A percentile compares a stretch with the other conserved stretches of the same genome.
phyloP scores from a whole-genome alignment of 2,888 invertebrate genomes.

The Macrophya annulata region DNA sequence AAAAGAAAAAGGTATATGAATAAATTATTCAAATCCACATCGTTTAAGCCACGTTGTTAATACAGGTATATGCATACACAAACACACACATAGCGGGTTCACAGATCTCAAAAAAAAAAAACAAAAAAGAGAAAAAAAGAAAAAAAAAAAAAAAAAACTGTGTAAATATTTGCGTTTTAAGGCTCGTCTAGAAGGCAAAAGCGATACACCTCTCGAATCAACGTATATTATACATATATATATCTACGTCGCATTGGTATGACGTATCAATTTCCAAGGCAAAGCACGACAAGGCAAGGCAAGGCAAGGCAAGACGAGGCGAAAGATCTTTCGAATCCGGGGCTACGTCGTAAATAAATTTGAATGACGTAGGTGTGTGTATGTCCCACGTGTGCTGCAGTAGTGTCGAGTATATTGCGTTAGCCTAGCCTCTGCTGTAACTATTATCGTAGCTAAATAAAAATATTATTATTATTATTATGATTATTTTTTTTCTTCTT shows the following conservation, averaged over 20 bases:
- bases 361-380: background rate
- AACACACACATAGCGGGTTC: background rate
- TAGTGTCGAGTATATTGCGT: no score
- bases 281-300: background rate
- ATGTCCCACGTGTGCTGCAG: background rate
- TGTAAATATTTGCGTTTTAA: background rate
- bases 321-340: no score
- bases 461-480: no score
- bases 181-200: background rate
- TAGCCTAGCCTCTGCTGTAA: no score
- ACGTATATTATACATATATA: background rate
- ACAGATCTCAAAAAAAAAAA: background rate
- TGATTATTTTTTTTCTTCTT: no score
- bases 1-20: background rate
- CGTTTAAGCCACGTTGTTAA: background rate
- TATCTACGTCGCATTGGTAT: background rate
- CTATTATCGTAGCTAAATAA: background rate
- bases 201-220: background rate
- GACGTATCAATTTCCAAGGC: slow-evolving; percentile 3
- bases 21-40: background rate
- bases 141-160: background rate
- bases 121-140: no score
- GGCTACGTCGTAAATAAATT: background rate
- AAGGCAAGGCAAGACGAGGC: no score
- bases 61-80: background rate